A percentile compares a stretch with the other conserved stretches of the same genome.
phyloP scores from a whole-genome alignment of 1,140 invertebrate species.

The Scaptomyza pallida region DNA sequence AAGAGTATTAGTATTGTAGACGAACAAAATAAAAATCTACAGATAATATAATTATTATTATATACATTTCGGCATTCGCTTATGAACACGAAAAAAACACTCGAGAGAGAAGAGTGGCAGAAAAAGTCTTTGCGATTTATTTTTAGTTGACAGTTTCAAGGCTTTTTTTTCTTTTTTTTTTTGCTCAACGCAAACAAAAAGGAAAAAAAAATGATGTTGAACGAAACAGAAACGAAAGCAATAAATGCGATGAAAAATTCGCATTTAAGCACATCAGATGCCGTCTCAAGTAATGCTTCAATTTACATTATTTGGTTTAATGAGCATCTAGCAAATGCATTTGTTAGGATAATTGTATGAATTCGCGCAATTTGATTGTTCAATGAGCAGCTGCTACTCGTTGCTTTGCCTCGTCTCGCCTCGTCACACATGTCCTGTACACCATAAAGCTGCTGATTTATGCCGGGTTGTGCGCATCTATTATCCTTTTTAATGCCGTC shows the following conservation, averaged over 20 bases:
- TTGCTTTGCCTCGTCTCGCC: not conserved
- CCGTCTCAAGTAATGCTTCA: conserved; percentile 22
- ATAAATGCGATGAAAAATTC: conserved; percentile 53
- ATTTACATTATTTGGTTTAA: conserved; percentile 63
- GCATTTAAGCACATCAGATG: no score
- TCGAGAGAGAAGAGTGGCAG: conserved; percentile 34
- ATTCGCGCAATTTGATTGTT: conserved; percentile 67
- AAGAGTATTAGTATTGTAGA: conserved; percentile 33
- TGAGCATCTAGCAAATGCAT: conserved; percentile 44
- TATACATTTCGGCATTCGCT: conserved; percentile 23
- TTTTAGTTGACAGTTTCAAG: conserved; percentile 82
- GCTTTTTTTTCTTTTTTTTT: conserved; percentile 52
- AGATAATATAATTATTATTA: conserved; percentile 71
- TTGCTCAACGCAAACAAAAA: conserved; percentile 42
- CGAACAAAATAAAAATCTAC: conserved; percentile 51
- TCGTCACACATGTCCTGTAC: not conserved
- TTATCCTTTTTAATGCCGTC: conserved; percentile 41
- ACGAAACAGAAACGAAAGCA: conserved; percentile 27
- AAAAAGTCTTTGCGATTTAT: conserved; percentile 79
- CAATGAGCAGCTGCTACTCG: conserved; percentile 47
- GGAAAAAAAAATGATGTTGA: conserved; percentile 38
- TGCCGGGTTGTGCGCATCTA: conserved; percentile 46
- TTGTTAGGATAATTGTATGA: conserved; percentile 54
- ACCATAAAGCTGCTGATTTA: conserved; percentile 60
- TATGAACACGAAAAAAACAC: conserved; percentile 19